A percentile compares a stretch with the other conserved stretches of the same genome.
Evolutionary conservation across 2,113 vertebrate species (phyloP).

Genomic region (Gila orcuttii): DNA sequence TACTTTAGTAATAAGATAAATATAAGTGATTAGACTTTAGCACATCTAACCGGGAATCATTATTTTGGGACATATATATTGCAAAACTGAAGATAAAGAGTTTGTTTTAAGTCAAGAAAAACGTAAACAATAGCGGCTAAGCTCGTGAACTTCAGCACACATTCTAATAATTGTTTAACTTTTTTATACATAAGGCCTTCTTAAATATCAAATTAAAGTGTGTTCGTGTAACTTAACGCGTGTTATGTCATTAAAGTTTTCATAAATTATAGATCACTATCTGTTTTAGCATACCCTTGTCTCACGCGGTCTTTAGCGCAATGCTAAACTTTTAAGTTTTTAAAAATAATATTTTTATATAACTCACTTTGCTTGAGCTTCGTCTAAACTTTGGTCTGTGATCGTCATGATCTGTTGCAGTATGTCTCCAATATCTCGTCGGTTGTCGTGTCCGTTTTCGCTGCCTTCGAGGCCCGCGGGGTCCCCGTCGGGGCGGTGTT

Average conservation of each 20-base stretch:
- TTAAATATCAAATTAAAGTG: not conserved
- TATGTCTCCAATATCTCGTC: conserved; percentile 94
- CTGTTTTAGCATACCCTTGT: not conserved
- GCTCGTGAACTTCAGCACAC: conserved; percentile 20
- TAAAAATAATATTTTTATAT: not conserved
- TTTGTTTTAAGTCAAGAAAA: conserved; percentile 2
- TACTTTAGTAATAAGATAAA: not conserved
- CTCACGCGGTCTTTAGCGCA: conserved; percentile 6
- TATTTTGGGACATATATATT: not conserved
- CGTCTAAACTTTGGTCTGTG: conserved; percentile 99
- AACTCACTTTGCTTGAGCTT: conserved; percentile 95
- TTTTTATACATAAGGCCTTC: not conserved
- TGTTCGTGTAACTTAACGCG: not conserved
- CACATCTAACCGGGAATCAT: not conserved
- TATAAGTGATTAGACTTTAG: not conserved
- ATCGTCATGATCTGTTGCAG: conserved; percentile 99
- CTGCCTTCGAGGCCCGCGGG: conserved; percentile 87
- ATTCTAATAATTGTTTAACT: not conserved
- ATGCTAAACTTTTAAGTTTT: not conserved
- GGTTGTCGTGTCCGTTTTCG: conserved; percentile 90
- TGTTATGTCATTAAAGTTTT: not conserved
- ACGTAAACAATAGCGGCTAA: conserved; percentile 44
- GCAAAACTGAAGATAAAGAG: not conserved
- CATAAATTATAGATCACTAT: not conserved
- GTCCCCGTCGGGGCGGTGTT: conserved; percentile 71